Conservation (phyloP, 2,797 vertebrate genomes). For the Platyrinchus mystaceus region DNA sequence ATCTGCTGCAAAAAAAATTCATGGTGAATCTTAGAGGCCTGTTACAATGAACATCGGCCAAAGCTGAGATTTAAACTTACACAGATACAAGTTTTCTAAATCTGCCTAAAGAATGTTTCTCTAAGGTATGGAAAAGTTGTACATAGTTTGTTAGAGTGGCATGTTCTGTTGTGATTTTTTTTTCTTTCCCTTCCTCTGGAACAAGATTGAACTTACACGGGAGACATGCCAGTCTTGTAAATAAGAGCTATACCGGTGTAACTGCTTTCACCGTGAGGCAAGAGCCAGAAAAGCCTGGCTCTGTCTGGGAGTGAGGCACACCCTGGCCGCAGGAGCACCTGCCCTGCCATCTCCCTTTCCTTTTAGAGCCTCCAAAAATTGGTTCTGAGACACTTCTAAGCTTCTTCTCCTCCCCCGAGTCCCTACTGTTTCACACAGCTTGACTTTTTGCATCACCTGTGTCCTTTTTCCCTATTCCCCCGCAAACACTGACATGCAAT, state of each 20-base stretch:
- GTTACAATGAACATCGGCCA: not conserved
- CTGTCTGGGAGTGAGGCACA: not conserved
- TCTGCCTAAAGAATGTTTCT: not conserved
- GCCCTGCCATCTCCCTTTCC: not conserved
- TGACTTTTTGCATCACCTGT: no score
- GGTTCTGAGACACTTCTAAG: rapidly evolving
- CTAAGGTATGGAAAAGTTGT: rapidly evolving
- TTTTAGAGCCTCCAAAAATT: not conserved
- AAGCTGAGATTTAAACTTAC: not conserved
- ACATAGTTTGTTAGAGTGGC: rapidly evolving
- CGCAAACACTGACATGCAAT: not conserved
- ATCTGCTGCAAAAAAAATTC: not conserved
- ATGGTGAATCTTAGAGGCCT: not conserved
- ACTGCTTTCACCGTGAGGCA: constrained; percentile 9
- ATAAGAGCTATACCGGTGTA: not conserved
- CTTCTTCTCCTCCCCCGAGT: rapidly evolving
- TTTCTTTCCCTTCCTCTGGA: not conserved
- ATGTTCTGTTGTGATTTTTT: not conserved
- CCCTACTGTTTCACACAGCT: not conserved
- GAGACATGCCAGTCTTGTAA: not conserved
- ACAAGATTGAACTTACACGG: not conserved
- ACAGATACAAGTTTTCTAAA: not conserved
- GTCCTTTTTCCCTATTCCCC: not conserved
- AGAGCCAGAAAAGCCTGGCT: not conserved
- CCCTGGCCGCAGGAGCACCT: not conserved